phyloP scores from a whole-genome alignment of 2,888 invertebrate genomes.

The Drosophila tripunctata region DNA sequence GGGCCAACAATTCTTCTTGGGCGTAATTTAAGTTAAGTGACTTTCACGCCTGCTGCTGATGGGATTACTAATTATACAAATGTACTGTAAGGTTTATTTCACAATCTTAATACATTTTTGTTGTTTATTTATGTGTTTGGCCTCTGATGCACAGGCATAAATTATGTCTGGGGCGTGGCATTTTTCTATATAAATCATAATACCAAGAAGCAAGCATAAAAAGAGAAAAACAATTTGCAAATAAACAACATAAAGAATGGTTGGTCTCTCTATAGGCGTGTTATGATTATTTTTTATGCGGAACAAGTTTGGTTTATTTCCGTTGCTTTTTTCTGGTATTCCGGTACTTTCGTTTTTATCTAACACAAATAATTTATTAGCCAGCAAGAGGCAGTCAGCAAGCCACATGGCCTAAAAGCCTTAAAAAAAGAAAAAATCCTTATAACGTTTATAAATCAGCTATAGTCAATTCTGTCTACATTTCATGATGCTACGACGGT shows the following conservation, averaged over 20 bases:
- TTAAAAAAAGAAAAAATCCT: slow-evolving; percentile 9
- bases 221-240: slow-evolving; percentile 60
- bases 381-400: slow-evolving; percentile 22
- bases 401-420: slow-evolving; percentile 48
- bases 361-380: slow-evolving; percentile 69
- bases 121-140: slow-evolving; percentile 21
- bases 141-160: slow-evolving; percentile 48
- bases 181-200: slow-evolving; percentile 64
- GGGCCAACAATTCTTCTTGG: not conserved
- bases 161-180: slow-evolving; percentile 63
- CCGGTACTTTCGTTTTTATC: slow-evolving; percentile 1
- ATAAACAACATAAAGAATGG: slow-evolving; percentile 61
- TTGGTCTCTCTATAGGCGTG: slow-evolving; percentile 28
- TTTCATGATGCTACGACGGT: slow-evolving; percentile 19
- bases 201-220: slow-evolving; percentile 17
- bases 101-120: slow-evolving; percentile 12
- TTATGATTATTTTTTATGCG: slow-evolving; percentile 48
- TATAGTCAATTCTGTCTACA: slow-evolving; percentile 42
- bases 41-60: slow-evolving; percentile 19
- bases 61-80: slow-evolving; percentile 65
- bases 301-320: slow-evolving; percentile 32
- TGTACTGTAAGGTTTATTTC: slow-evolving; percentile 38
- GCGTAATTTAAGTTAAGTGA: slow-evolving; percentile 25
- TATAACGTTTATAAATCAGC: slow-evolving; percentile 47
- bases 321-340: not conserved